Evolutionary conservation across 2,888 invertebrate species (phyloP).

Genomic region (Oithona nana): DNA sequence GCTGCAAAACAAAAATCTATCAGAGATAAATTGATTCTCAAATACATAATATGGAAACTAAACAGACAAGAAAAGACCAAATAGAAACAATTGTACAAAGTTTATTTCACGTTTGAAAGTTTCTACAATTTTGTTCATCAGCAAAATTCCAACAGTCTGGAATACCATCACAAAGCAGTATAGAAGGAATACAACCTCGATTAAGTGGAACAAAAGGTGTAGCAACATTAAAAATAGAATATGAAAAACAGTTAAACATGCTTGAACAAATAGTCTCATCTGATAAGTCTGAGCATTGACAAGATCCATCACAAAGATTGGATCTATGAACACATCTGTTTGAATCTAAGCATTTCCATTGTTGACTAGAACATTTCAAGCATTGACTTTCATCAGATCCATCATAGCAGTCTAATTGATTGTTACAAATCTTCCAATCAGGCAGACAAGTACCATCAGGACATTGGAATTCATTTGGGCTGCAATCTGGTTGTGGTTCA

Average conservation of each 20-base stretch:
- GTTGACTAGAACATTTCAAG: not conserved
- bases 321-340: not conserved
- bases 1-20: not conserved
- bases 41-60: not conserved
- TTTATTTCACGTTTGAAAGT: no score
- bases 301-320: not conserved
- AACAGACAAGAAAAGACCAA: not conserved
- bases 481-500: no score
- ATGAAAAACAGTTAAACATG: not conserved
- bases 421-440: not conserved
- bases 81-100: not conserved
- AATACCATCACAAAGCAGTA: not conserved
- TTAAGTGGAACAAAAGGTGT: not conserved
- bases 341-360: not conserved
- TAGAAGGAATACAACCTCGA: not conserved
- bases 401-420: not conserved
- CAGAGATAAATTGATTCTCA: not conserved
- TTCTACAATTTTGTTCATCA: not conserved
- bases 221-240: not conserved
- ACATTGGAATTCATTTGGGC: not conserved
- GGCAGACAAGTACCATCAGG: not conserved
- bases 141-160: not conserved
- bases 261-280: not conserved
- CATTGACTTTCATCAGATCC: conserved; percentile 1
- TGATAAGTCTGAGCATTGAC: not conserved